Base-by-base conservation (phyloP, 2,113 vertebrate genomes). In the Hippocampus comes region DNA sequence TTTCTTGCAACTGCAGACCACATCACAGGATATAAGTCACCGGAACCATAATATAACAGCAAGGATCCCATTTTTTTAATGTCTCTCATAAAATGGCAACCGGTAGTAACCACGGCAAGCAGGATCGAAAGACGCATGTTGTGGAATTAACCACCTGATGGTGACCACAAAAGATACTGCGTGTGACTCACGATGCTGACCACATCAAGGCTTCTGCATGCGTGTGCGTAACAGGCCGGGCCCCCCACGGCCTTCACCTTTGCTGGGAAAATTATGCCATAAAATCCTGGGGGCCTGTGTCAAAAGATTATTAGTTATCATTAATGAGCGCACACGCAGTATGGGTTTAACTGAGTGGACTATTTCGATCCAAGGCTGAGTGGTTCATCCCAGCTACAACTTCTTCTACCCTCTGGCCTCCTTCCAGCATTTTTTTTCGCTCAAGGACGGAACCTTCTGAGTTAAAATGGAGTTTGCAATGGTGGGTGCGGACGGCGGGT, bases 401-500 rank as follows among this genome's bases (percentile, higher is more conserved):
- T 88, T 86, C 82, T 66, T 6, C 34, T 38, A 9, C 67, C 71
- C 72, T 60, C 82, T 71, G 86, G 64, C 78, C 82, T 67, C 78
- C 53, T 56, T 56, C 21, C 53, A 56, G 53, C 53, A n/a, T n/a
- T 20, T 20, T 4, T 4, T 5, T 5, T 5, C 15, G 49, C 75
- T 55, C 55, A 63, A 51, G 46, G 74, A 77, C 63, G 27, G 67
- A 75, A 77, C 64, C 76, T 64, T 72, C 38, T 53, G 73, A 83
- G 66, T 83, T 56, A 84, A 91, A 82, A 99, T 99, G 97, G 97
- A 99, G 93, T 97, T 97, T 20, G 97, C 97, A 0, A 98, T 99
- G 96, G 96, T 99, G 89, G 96, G 97, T 3, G 95, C 96, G 0
- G 97, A 98, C 90, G 94, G 94, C 41, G 96, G 96, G 60, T 97